Percentiles rank a stretch among this genome's conserved stretches.
These are phyloP conservation scores for Platyscapa corneri DNA, from an alignment of 1,140 invertebrate genomes.

Conservation along the genomic window DNA sequence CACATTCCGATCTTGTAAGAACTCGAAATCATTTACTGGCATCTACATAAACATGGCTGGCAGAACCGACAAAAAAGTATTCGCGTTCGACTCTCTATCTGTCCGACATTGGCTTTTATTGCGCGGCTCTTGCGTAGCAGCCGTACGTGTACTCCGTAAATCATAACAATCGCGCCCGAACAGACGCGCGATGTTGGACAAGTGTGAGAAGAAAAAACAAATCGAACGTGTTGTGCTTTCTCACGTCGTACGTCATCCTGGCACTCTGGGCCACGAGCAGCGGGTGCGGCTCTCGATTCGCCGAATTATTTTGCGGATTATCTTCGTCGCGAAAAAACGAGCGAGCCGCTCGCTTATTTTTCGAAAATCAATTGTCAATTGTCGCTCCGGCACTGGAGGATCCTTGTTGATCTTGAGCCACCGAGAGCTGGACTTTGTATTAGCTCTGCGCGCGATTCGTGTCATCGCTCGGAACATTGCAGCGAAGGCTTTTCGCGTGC, in stretches of 20 bases:
- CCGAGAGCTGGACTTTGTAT: too few relatives aligned
- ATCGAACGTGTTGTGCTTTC: not conserved
- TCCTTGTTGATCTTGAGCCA: too few relatives aligned
- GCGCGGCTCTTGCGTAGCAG: not conserved
- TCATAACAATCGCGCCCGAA: conserved; percentile 24
- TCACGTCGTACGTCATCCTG: conserved; percentile 24
- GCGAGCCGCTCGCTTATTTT: too few relatives aligned
- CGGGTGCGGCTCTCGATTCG: not conserved
- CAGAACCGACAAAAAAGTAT: not conserved
- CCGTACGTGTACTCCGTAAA: conserved; percentile 1
- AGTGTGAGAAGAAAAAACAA: conserved; percentile 23
- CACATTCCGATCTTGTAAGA: conserved; percentile 2
- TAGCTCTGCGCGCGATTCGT: too few relatives aligned
- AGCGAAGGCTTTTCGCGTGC: too few relatives aligned
- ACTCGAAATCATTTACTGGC: conserved; percentile 2
- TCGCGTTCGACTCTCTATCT: not conserved
- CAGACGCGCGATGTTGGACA: not conserved
- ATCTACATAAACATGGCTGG: not conserved
- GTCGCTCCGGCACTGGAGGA: too few relatives aligned
- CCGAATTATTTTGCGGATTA: not conserved
- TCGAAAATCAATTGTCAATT: too few relatives aligned
- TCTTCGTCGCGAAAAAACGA: not conserved
- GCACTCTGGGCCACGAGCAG: not conserved
- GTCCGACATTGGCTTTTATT: conserved; percentile 4
- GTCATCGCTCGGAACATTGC: too few relatives aligned